Evolutionary conservation across 1,140 invertebrate species (phyloP), one percentile per base, ranked within the genome.

Genomic region (Helicoverpa zea): DNA sequence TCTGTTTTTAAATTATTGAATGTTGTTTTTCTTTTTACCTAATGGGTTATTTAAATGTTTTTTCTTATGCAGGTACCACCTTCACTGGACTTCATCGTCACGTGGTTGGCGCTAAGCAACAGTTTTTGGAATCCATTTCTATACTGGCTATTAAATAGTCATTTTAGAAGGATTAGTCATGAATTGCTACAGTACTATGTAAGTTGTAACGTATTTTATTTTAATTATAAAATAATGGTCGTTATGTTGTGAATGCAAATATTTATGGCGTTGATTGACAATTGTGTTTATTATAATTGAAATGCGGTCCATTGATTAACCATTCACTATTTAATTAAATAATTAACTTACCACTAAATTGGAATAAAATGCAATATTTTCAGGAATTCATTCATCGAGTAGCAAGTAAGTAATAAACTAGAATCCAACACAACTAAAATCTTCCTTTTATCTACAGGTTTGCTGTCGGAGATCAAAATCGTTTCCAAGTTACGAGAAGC

Each of bases 71-170:
- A 97, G 96, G 96, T 98, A 83, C 97, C 97, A 1, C 96, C 97
- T 9, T 96, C 97, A 79, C 94, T 98, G 78, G 97, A 98, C 90
- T 98, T 98, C 89, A 93, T 98, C 18, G 97, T 97, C 72, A 98
- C 98, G 52, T 98, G 97, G 97, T 94, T 98, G 79, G 97, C 97
- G 2, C 93, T 98, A n/a, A 98, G 97, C 86, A 98, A 98, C 91
- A 98, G 97, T 91, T 97, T 98, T 89, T 98, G 97, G 97, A 98
- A 98, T 95, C 97, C 97, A 7, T 98, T 98, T 89, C 96, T 98
- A 73, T 98, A 98, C 91, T 98, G 98, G 98, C 95, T 98, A 58
- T 95, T 98, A 83, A 98, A 98, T 92, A 97, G 97, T 89, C 97
- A 98, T 87, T 98, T 98, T 93, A 96, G 97, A 84, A 96, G 97